A percentile compares a stretch with the other conserved stretches of the same genome.
phyloP scores from a whole-genome alignment of 2,113 vertebrate genomes.

The Gobiocypris rarus region DNA sequence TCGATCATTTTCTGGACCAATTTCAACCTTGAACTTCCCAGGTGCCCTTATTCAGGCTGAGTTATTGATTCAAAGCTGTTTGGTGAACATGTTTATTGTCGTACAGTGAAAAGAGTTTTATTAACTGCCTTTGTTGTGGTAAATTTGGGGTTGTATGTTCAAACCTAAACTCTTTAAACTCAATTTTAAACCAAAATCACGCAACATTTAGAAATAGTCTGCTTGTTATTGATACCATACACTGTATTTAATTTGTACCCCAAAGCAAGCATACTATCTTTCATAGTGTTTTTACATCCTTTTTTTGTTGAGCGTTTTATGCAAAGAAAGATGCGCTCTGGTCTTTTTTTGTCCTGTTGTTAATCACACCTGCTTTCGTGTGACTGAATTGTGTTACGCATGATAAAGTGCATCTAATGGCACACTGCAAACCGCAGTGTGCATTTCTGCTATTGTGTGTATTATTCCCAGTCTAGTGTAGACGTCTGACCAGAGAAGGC shows the following conservation, averaged over 20 bases:
- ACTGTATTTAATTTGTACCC: constrained; percentile 4
- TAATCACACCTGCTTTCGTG: constrained; percentile 8
- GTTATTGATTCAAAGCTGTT: neutral
- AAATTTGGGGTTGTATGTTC: neutral
- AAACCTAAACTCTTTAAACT: neutral
- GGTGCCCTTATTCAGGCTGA: neutral
- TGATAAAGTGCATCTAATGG: constrained; percentile 4
- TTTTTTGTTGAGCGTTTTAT: neutral
- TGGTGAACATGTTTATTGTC: neutral
- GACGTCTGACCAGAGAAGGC: neutral
- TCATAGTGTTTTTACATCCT: neutral
- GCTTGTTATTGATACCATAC: neutral
- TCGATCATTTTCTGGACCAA: constrained; percentile 43
- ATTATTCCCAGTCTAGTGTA: constrained; percentile 4
- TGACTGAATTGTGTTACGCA: constrained; percentile 28
- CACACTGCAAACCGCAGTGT: neutral
- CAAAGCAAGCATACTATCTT: neutral
- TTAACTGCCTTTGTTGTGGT: constrained; percentile 1
- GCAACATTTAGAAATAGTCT: neutral
- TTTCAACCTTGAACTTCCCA: constrained; percentile 16
- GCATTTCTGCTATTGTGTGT: neutral
- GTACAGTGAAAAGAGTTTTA: neutral
- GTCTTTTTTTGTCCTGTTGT: constrained; percentile 19
- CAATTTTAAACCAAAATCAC: neutral
- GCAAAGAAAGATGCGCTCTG: neutral